Percentiles rank a stretch among this genome's conserved stretches.
phyloP scores from a whole-genome alignment of 2,888 invertebrate species.

The Imbricaverruca yamaguchii region DNA sequence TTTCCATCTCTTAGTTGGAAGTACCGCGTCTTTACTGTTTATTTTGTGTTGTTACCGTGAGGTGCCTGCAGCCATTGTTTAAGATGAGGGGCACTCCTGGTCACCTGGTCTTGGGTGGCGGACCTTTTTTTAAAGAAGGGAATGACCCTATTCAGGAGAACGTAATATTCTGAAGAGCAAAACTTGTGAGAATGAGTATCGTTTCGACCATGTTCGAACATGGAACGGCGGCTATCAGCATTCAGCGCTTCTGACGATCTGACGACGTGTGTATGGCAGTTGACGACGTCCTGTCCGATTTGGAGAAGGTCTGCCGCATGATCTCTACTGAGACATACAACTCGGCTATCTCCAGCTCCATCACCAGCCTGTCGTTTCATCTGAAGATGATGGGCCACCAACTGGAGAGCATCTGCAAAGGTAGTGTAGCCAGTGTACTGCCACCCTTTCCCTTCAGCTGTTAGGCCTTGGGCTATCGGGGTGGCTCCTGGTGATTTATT shows the following conservation, averaged over 20 bases:
- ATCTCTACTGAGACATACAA: constrained; percentile 29
- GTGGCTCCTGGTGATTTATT: too few relatives aligned
- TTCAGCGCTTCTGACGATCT: not conserved
- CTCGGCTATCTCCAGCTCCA: constrained; percentile 29
- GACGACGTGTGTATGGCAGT: constrained; percentile 25
- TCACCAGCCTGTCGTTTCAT: constrained; percentile 32
- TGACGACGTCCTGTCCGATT: constrained; percentile 32
- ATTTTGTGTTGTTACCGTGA: not conserved
- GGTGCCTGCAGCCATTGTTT: not conserved
- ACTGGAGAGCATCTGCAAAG: constrained; percentile 33
- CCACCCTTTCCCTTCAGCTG: too few relatives aligned
- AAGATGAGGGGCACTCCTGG: too few relatives aligned
- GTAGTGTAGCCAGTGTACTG: constrained; percentile 14
- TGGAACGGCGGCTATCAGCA: too few relatives aligned
- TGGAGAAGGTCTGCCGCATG: constrained; percentile 31
- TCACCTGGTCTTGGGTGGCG: too few relatives aligned
- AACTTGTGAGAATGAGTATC: too few relatives aligned
- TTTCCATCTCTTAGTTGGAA: not conserved
- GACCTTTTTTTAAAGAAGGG: too few relatives aligned
- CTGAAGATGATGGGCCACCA: constrained; percentile 33
- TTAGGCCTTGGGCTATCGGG: too few relatives aligned
- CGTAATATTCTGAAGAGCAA: too few relatives aligned
- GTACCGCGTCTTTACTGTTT: not conserved
- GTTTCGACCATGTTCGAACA: too few relatives aligned
- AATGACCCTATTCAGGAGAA: too few relatives aligned